Percentiles rank a stretch among this genome's conserved stretches.
These are phyloP conservation scores for Premnoplex brunnescens DNA, from an alignment of 2,797 vertebrate species.

Conservation along the genomic window DNA sequence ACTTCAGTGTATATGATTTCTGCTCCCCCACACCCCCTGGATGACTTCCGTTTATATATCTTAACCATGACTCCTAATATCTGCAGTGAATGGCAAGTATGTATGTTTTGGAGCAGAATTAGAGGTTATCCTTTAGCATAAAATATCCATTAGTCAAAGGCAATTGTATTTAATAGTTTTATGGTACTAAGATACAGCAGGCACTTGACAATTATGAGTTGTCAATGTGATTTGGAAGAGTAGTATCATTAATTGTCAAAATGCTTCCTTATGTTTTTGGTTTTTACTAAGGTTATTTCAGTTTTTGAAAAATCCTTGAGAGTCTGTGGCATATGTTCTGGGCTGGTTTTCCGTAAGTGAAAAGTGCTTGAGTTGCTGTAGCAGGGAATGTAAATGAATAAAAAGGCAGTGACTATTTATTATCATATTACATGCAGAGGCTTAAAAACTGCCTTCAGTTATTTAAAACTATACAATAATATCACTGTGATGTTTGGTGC, in stretches of 20 bases:
- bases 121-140: conserved; percentile 17
- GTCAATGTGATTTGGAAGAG: not conserved
- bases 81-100: not conserved
- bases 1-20: not conserved
- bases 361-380: not conserved
- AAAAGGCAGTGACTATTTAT: not conserved
- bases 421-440: not conserved
- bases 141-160: conserved; percentile 3
- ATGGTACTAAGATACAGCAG: conserved; percentile 3
- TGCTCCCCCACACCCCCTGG: rapidly evolving
- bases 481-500: not conserved
- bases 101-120: not conserved
- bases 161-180: not conserved
- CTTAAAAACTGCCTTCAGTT: not conserved
- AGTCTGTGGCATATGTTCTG: not conserved
- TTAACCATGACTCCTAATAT: not conserved
- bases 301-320: not conserved
- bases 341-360: not conserved
- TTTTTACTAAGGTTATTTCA: not conserved
- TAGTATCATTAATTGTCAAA: not conserved
- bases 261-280: not conserved
- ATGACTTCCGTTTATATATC: not conserved
- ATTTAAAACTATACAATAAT: not conserved
- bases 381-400: not conserved
- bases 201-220: not conserved